These are phyloP conservation scores for Blomia tropicalis DNA, from an alignment of 2,888 invertebrate species.

Conservation along the genomic window DNA sequence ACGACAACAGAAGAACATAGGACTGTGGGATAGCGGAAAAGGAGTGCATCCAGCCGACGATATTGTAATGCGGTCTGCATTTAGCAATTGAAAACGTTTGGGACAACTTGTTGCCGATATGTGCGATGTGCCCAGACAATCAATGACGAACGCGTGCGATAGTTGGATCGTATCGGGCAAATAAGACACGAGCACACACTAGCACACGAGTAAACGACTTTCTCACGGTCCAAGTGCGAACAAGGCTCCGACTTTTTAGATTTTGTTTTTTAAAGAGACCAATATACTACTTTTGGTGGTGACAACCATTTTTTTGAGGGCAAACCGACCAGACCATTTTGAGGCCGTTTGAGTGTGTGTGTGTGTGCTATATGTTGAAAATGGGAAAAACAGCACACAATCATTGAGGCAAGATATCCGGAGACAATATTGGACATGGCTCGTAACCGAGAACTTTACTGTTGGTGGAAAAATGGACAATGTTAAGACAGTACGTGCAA, in stretches of 20 bases:
- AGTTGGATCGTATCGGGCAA: neutral
- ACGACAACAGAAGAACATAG: neutral
- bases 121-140: neutral
- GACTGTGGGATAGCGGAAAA: conserved; percentile 5
- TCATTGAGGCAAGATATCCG: conserved; percentile 2
- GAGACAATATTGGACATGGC: neutral
- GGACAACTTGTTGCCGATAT: neutral
- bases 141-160: neutral
- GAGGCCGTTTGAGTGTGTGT: too few species aligned
- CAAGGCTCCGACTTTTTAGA: too few species aligned
- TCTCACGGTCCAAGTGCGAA: conserved; percentile 17
- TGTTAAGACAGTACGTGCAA: conserved; percentile 7
- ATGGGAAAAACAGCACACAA: neutral
- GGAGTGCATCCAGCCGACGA: conserved; percentile 12
- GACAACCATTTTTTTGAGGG: neutral
- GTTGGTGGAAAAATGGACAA: too few species aligned
- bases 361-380: too few species aligned
- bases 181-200: neutral
- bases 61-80: neutral
- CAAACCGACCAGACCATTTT: neutral
- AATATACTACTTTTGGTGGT: neutral
- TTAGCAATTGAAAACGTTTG: neutral
- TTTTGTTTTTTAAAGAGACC: neutral
- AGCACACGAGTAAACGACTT: neutral
- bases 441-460: neutral